Evolutionary conservation across 2,888 invertebrate species (phyloP).

Genomic region (Eupeodes luniger): DNA sequence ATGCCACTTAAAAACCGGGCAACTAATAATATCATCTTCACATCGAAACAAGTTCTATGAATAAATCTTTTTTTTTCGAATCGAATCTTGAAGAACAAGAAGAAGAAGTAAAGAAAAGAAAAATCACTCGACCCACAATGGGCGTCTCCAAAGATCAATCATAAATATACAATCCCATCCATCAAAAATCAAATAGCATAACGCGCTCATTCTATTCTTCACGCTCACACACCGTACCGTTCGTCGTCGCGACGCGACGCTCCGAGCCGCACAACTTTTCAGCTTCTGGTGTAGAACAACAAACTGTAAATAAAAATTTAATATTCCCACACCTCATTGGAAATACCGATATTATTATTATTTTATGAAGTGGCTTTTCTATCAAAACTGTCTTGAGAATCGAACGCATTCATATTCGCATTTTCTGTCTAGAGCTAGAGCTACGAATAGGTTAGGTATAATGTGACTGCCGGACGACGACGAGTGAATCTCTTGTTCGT

Average conservation of each 20-base stretch:
- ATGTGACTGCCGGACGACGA: neutral
- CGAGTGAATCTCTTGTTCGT: neutral
- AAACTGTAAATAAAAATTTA: conserved; percentile 36
- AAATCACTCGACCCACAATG: conserved; percentile 35
- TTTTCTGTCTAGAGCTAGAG: neutral
- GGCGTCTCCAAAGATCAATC: conserved; percentile 51
- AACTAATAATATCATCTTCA: conserved; percentile 45
- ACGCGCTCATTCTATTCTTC: conserved; percentile 50
- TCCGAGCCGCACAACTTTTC: neutral
- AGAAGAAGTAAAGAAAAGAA: conserved; percentile 1
- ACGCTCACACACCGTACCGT: conserved; percentile 1
- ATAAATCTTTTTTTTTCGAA: conserved; percentile 6
- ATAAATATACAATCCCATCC: conserved; percentile 14
- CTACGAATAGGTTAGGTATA: neutral
- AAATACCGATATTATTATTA: conserved; percentile 46
- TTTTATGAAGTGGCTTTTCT: conserved; percentile 51
- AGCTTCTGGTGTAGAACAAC: conserved; percentile 38
- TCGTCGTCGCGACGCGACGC: neutral
- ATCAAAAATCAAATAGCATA: conserved; percentile 39
- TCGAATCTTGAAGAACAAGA: neutral
- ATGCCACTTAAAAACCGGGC: conserved; percentile 33
- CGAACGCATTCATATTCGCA: conserved; percentile 1
- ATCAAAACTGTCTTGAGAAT: conserved; percentile 6
- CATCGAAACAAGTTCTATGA: conserved; percentile 36
- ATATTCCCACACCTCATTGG: conserved; percentile 51